Percentiles rank a stretch among this genome's conserved stretches.
These are phyloP conservation scores for Parthenolecanium corni DNA, from an alignment of 2,888 invertebrate species.

Conservation along the genomic window DNA sequence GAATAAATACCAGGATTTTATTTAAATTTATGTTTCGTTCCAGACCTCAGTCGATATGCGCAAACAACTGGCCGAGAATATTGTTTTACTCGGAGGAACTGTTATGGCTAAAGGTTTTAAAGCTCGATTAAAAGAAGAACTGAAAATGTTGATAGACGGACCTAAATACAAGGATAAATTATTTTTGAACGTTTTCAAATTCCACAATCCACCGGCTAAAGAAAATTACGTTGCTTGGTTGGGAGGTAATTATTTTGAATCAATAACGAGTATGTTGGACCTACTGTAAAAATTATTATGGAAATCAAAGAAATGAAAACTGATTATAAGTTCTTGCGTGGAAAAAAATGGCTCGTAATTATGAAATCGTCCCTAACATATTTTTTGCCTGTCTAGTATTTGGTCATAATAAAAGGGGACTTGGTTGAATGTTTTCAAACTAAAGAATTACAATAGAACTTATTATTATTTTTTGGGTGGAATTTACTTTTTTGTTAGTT, in stretches of 20 bases:
- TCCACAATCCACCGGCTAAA: slow-evolving; percentile 67
- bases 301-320: too few species aligned
- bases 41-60: slow-evolving; percentile 75
- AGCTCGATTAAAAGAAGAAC: slow-evolving; percentile 64
- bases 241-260: slow-evolving; percentile 55
- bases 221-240: slow-evolving; percentile 78
- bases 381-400: too few species aligned
- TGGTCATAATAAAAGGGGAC: too few species aligned
- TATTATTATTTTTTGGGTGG: neutral
- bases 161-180: slow-evolving; percentile 52
- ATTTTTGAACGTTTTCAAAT: slow-evolving; percentile 56
- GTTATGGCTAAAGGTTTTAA: slow-evolving; percentile 71
- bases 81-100: slow-evolving; percentile 78
- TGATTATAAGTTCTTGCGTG: too few species aligned
- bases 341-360: too few species aligned
- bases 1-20: too few species aligned
- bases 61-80: slow-evolving; percentile 62
- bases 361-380: too few species aligned
- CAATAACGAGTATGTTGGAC: too few species aligned
- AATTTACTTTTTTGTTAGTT: neutral
- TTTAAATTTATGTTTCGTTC: slow-evolving; percentile 29
- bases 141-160: slow-evolving; percentile 52
- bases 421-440: neutral
- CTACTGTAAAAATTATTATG: too few species aligned
- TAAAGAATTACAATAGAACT: neutral